phyloP scores from a whole-genome alignment of 2,888 invertebrate genomes.

The Rhorus exstirpatorius region DNA sequence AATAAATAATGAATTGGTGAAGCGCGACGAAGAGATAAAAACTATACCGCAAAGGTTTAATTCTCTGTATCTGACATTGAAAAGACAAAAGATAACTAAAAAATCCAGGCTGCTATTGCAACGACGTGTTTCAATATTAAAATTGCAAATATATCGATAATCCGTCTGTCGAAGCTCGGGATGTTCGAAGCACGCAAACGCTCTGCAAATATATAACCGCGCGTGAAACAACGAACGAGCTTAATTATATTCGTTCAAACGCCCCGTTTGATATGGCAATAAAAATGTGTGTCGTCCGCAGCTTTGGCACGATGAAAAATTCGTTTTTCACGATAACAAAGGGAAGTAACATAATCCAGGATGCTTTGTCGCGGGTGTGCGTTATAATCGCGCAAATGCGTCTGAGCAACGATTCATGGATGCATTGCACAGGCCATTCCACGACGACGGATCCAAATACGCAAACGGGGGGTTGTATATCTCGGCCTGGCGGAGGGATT shows the following conservation, averaged over 20 bases:
- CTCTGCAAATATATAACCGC: slow-evolving; percentile 12
- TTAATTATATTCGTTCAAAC: background rate
- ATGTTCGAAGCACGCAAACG: background rate
- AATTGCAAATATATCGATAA: slow-evolving; percentile 20
- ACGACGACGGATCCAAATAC: slow-evolving; percentile 35
- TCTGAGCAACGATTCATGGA: slow-evolving; percentile 39
- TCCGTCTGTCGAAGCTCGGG: background rate
- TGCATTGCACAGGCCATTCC: slow-evolving; percentile 7
- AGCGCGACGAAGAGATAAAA: too few species aligned
- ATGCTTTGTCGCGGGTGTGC: background rate
- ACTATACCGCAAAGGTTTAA: background rate
- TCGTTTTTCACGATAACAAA: too few species aligned
- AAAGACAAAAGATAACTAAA: background rate
- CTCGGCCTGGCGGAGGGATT: slow-evolving; percentile 69
- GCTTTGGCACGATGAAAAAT: background rate
- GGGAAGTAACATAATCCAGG: background rate
- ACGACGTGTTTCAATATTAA: slow-evolving; percentile 8
- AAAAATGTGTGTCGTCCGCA: background rate
- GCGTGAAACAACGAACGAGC: slow-evolving; percentile 11
- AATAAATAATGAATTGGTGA: background rate
- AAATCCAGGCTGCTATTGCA: slow-evolving; percentile 2
- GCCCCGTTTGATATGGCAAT: too few species aligned
- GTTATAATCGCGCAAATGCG: background rate
- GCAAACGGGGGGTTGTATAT: slow-evolving; percentile 59
- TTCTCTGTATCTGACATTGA: background rate